A percentile compares a stretch with the other conserved stretches of the same genome.
phyloP scores from a whole-genome alignment of 2,888 invertebrate species.

The Hyposoter didymator region DNA sequence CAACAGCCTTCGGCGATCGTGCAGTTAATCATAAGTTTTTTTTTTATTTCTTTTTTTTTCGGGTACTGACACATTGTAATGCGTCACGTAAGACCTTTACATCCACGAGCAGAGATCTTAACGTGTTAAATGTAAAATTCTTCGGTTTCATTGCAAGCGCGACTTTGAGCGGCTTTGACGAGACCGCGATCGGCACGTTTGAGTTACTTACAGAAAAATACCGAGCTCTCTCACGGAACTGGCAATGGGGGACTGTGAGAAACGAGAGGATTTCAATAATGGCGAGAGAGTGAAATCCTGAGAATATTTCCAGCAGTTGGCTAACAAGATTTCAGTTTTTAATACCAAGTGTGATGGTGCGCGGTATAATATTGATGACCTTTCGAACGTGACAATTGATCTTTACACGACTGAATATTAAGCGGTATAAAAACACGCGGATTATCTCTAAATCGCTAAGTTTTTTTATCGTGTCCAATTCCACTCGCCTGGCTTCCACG shows the following conservation, averaged over 20 bases:
- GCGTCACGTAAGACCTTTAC: constrained; percentile 51
- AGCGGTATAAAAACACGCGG: constrained; percentile 42
- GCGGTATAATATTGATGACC: constrained; percentile 34
- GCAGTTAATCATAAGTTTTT: constrained; percentile 47
- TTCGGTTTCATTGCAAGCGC: constrained; percentile 14
- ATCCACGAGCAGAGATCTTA: constrained; percentile 8
- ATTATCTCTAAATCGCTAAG: constrained; percentile 13
- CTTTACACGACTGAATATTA: constrained; percentile 27
- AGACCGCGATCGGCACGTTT: constrained; percentile 29
- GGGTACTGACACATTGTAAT: constrained; percentile 27
- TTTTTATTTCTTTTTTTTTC: constrained; percentile 36
- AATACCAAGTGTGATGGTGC: constrained; percentile 39
- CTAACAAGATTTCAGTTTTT: constrained; percentile 9
- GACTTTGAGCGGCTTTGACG: constrained; percentile 33
- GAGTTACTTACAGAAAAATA: not conserved
- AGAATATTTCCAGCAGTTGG: not conserved
- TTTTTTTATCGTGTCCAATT: not conserved
- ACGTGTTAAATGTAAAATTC: constrained; percentile 52
- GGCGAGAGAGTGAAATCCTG: constrained; percentile 39
- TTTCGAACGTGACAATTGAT: constrained; percentile 25
- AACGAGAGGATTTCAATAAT: constrained; percentile 12
- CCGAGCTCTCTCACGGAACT: constrained; percentile 11
- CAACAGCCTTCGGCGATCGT: constrained; percentile 51
- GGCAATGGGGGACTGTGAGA: not conserved
- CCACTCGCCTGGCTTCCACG: not conserved